Evolutionary conservation across 1,140 invertebrate species (phyloP).

Genomic region (Drosophila sp.): DNA sequence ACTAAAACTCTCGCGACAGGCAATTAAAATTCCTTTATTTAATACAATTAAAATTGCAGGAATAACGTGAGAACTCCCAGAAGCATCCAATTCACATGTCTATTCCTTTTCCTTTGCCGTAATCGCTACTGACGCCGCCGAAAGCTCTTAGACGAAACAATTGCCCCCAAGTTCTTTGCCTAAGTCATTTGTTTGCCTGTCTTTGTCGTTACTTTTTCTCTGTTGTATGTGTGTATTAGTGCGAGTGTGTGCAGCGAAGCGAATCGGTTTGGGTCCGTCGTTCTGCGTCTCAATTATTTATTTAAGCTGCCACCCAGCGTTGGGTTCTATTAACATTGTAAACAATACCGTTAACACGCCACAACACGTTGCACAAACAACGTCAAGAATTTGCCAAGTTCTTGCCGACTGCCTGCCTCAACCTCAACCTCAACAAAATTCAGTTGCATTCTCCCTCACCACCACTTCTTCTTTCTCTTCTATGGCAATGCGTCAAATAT

Average conservation of each 20-base stretch:
- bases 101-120: slow-evolving; percentile 15
- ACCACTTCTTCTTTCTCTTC: not conserved
- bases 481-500: slow-evolving; percentile 57
- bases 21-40: slow-evolving; percentile 1
- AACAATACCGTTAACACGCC: slow-evolving; percentile 79
- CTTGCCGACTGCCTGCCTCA: slow-evolving; percentile 8
- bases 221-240: not conserved
- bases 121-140: slow-evolving; percentile 13
- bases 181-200: slow-evolving; percentile 70
- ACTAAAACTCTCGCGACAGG: not conserved
- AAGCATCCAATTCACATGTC: slow-evolving; percentile 1
- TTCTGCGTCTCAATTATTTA: slow-evolving; percentile 66
- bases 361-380: slow-evolving; percentile 56
- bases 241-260: slow-evolving; percentile 54
- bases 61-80: slow-evolving; percentile 2
- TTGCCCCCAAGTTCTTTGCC: slow-evolving; percentile 63
- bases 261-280: slow-evolving; percentile 53
- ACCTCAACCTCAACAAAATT: slow-evolving; percentile 21
- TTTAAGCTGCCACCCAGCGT: slow-evolving; percentile 68
- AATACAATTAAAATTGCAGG: slow-evolving; percentile 1
- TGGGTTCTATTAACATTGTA: slow-evolving; percentile 78
- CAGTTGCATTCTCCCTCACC: not conserved
- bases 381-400: slow-evolving; percentile 34
- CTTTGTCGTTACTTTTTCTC: slow-evolving; percentile 19
- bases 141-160: slow-evolving; percentile 25